phyloP scores from a whole-genome alignment of 2,113 vertebrate genomes.

The Canis aureus region DNA sequence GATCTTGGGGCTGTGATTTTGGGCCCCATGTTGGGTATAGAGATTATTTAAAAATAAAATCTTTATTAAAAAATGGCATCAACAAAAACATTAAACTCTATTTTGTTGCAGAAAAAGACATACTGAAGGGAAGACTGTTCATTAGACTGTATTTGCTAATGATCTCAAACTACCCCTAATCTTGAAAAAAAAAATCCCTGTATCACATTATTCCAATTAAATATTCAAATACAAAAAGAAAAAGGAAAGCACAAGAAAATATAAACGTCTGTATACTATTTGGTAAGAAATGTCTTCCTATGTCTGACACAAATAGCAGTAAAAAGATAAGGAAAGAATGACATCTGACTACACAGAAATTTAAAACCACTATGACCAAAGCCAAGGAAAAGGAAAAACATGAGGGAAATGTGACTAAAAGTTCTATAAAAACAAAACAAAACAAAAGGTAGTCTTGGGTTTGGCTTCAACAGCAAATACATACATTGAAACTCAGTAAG shows the following conservation, averaged over 20 bases:
- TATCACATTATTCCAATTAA: background rate
- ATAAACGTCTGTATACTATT: background rate
- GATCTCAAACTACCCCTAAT: background rate
- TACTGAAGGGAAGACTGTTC: background rate
- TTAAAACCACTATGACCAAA: background rate
- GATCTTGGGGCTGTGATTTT: background rate
- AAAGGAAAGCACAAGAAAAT: background rate
- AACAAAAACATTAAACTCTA: background rate
- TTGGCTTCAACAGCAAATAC: background rate
- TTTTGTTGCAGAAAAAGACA: background rate
- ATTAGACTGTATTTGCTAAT: background rate
- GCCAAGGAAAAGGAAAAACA: background rate
- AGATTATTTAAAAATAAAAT: background rate
- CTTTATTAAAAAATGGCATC: background rate
- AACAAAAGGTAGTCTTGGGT: background rate
- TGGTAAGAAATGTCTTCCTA: background rate
- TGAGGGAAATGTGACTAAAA: background rate
- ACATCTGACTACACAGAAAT: background rate
- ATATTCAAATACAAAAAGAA: background rate
- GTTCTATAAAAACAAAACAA: background rate
- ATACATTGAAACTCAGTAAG: background rate
- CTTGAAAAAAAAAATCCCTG: background rate
- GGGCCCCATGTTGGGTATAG: background rate
- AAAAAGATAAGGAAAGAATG: background rate
- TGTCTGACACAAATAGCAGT: background rate